Conservation (phyloP, 2,113 vertebrate species). For the Microcebus lehilahytsara region DNA sequence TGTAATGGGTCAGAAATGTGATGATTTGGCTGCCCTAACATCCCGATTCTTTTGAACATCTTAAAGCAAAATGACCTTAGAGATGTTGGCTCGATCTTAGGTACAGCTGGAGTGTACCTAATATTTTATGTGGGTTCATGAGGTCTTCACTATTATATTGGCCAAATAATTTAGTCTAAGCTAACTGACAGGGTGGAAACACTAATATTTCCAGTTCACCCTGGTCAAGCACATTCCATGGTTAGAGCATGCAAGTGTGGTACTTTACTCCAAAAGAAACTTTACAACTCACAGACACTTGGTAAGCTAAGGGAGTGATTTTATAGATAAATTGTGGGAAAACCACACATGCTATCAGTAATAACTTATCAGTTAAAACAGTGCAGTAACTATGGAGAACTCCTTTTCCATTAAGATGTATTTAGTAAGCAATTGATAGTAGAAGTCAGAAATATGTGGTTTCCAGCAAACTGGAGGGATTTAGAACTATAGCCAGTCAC, state of each 20-base stretch:
- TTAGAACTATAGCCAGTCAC: neutral
- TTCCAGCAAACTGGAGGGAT: neutral
- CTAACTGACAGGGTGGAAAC: neutral
- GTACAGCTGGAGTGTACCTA: neutral
- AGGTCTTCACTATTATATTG: neutral
- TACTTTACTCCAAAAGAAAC: neutral
- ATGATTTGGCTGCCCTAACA: neutral
- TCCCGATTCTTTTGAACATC: neutral
- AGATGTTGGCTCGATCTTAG: neutral
- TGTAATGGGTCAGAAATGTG: neutral
- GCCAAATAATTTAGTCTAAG: neutral
- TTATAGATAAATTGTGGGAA: conserved; percentile 66
- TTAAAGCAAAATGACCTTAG: neutral
- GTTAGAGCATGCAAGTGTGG: too few relatives aligned
- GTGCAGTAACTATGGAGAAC: conserved; percentile 1
- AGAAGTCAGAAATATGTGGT: conserved; percentile 50
- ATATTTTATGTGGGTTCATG: neutral
- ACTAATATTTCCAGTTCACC: neutral
- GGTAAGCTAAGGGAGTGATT: conserved; percentile 71
- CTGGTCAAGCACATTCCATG: neutral
- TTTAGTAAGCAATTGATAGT: conserved; percentile 4
- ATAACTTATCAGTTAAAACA: conserved; percentile 20
- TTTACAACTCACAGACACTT: neutral
- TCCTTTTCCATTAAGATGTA: neutral
- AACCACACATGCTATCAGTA: conserved; percentile 18